These are phyloP conservation scores for Drosophila nigricruria DNA, from an alignment of 2,888 invertebrate genomes.

Conservation along the genomic window DNA sequence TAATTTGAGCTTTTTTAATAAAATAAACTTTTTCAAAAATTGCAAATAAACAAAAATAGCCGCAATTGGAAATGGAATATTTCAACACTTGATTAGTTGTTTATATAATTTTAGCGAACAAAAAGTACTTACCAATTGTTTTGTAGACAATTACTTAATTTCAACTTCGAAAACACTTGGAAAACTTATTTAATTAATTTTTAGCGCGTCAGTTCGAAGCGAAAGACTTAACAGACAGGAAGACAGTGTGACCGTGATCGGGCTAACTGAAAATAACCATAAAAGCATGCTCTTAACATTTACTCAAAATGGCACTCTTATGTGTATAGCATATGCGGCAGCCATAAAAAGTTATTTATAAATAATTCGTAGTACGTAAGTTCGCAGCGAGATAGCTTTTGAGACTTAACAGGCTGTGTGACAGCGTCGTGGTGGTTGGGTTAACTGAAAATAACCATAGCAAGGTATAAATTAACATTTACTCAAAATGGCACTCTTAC, in stretches of 20 bases:
- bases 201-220: background rate
- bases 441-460: background rate
- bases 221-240: background rate
- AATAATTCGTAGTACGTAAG: background rate
- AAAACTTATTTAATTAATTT: background rate
- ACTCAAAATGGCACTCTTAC: constrained; percentile 27
- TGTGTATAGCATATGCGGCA: no score
- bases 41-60: background rate
- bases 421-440: background rate
- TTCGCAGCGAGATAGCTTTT: no score
- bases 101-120: background rate
- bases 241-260: background rate
- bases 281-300: background rate
- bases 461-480: background rate
- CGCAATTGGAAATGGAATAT: no score
- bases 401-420: background rate
- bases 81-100: background rate
- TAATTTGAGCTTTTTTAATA: background rate
- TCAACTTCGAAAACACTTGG: background rate
- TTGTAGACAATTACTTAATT: background rate
- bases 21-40: background rate
- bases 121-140: constrained; percentile 1
- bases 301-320: constrained; percentile 26
- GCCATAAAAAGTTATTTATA: no score
- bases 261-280: background rate